These are phyloP conservation scores for Trinectes maculatus DNA, from an alignment of 2,113 vertebrate species.

Conservation along the genomic window DNA sequence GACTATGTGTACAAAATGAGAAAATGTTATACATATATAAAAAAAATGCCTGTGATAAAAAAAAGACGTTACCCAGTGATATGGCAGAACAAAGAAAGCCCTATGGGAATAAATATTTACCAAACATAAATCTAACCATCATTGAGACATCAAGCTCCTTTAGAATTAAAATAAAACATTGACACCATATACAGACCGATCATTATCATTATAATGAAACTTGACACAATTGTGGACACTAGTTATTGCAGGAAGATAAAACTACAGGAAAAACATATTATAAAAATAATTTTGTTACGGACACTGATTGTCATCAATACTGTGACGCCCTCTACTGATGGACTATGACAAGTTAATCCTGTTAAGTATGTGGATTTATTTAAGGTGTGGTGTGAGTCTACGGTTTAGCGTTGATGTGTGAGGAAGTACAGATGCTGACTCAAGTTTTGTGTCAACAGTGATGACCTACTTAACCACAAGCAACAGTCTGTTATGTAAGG, in stretches of 20 bases:
- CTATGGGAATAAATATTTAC: background rate
- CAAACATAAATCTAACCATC: background rate
- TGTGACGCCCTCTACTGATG: background rate
- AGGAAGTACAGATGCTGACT: slow-evolving; percentile 39
- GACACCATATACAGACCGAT: too few relatives aligned
- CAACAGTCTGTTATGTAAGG: background rate
- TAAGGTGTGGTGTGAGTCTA: background rate
- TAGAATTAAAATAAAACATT: too few relatives aligned
- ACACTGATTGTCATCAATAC: background rate
- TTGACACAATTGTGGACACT: background rate
- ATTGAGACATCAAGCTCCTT: too few relatives aligned
- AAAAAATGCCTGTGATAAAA: too few relatives aligned
- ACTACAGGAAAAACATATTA: background rate
- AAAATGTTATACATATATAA: too few relatives aligned
- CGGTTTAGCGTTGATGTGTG: background rate
- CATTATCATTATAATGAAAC: too few relatives aligned
- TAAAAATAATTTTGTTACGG: background rate
- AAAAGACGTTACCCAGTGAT: too few relatives aligned
- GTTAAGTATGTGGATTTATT: background rate
- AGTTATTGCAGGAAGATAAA: background rate
- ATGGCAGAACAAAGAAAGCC: background rate
- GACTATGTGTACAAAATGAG: background rate
- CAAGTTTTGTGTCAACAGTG: slow-evolving; percentile 26
- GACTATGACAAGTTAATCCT: background rate
- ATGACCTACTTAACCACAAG: slow-evolving; percentile 12